Base-by-base conservation (phyloP, 2,888 invertebrate species). In the Glyphotaelius pellucidus region DNA sequence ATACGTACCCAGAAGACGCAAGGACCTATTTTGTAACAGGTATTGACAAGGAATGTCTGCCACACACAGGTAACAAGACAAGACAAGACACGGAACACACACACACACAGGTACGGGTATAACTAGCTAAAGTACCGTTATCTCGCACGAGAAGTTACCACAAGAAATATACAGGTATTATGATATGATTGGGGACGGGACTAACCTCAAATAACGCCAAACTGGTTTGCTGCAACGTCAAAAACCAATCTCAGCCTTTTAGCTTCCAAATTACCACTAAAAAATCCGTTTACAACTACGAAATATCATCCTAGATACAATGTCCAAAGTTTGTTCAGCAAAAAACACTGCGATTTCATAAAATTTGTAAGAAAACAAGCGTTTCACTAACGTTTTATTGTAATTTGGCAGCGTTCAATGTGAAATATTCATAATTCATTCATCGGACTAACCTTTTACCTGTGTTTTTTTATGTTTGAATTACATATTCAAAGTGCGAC, bases 201-300 rank as follows among this genome's bases (percentile, higher is more conserved):
- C 87, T 87, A 87, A 87, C 87, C 87, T 87, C 87, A 87, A 87
- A 87, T 52, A 67, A 52, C 9, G 9, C 31, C 30, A 87, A 87
- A 87, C 87, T 4, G 87, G 87, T 87, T 87, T 87, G 5, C 67
- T 52, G 52, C 52, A 11, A 25, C 87, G 87, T 31, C 87, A 52
- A 32, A 42, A 52, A 7, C 14, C 19, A 32, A 87, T 67, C 67
- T 11, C 25, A 25, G 32, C 35, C 35, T 12, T 35, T 11, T 85
- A 38, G 5, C 32, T 85, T 85, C 35, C 30, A 87, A 87, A 32
- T 31, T 3, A 19, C 87, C 15, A 67, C 30, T 15, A 87, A 87
- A 87, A 47, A 52, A 67, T 67, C 7, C n/a, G 30, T 52, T 52
- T 87, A 31, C 30, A 31, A 52, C 30, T 87, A 30, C 7, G 52